Conservation (phyloP, 2,888 invertebrate genomes). For the Caenorhabditis sp. region DNA sequence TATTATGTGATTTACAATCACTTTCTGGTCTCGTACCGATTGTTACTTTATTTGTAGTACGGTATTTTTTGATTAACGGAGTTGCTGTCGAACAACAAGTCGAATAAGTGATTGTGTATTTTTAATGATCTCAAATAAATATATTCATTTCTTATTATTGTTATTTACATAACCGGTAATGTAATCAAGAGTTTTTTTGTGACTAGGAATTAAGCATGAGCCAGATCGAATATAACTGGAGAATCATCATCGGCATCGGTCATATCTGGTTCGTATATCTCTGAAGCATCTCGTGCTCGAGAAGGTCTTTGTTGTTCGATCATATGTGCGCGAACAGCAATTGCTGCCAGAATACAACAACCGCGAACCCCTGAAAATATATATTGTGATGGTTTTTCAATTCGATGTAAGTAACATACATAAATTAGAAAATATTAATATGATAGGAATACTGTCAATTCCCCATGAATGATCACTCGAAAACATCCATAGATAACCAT, state of each 20-base stretch:
- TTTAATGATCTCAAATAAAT: neutral
- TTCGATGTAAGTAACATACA: too few relatives aligned
- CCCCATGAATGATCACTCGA: constrained; percentile 49
- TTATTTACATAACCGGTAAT: neutral
- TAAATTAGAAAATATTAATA: constrained; percentile 28
- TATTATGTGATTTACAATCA: constrained; percentile 27
- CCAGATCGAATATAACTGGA: constrained; percentile 55
- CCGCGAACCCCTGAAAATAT: constrained; percentile 41
- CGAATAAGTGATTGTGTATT: neutral
- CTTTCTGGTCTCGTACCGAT: constrained; percentile 28
- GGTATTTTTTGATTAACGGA: constrained; percentile 17
- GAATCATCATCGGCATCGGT: constrained; percentile 52
- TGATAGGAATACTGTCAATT: constrained; percentile 37
- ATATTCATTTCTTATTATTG: neutral
- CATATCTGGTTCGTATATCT: constrained; percentile 50
- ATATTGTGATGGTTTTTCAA: too few relatives aligned
- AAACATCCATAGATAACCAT: constrained; percentile 56
- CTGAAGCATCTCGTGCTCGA: constrained; percentile 51
- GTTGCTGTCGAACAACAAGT: neutral
- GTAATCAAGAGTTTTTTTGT: neutral
- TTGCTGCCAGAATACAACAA: constrained; percentile 35
- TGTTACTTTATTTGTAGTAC: constrained; percentile 23
- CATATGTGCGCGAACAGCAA: constrained; percentile 46
- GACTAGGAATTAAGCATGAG: constrained; percentile 20
- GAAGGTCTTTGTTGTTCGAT: constrained; percentile 40